Conservation (phyloP, 35 echinoderm and acorn worm species). For the Apostichopus japonicus region DNA sequence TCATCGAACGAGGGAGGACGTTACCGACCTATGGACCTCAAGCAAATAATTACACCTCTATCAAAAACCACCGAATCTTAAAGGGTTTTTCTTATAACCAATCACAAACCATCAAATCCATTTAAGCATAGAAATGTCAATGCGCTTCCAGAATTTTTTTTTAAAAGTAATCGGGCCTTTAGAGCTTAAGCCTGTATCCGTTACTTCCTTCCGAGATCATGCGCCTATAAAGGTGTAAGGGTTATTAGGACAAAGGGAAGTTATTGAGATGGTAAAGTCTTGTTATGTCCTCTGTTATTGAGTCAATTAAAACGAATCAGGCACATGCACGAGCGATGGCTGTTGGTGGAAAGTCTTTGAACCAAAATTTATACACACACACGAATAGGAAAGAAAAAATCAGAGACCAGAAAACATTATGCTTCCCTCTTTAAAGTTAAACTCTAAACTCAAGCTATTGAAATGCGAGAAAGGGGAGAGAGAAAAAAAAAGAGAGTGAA, state of each 20-base stretch:
- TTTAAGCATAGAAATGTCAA: conserved; percentile 47
- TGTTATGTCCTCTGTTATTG: conserved; percentile 44
- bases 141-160: conserved; percentile 18
- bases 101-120: conserved; percentile 59
- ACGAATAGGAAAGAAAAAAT: too few species aligned
- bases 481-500: background rate
- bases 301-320: conserved; percentile 41
- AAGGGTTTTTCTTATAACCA: background rate
- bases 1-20: background rate
- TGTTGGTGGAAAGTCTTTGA: too few species aligned
- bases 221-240: conserved; percentile 59
- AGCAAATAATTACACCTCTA: conserved; percentile 40
- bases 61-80: conserved; percentile 22
- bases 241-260: conserved; percentile 61
- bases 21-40: conserved; percentile 50
- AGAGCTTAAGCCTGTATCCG: conserved; percentile 43
- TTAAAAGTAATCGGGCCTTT: conserved; percentile 11
- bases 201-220: conserved; percentile 48
- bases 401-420: background rate
- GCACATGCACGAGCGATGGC: background rate
- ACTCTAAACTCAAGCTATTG: too few species aligned
- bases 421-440: background rate
- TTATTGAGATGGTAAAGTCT: conserved; percentile 34
- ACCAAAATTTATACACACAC: too few species aligned
- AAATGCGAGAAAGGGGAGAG: background rate